Evolutionary conservation across 1,140 invertebrate genomes (phyloP).

Genomic region (Harlomillsia oculata): DNA sequence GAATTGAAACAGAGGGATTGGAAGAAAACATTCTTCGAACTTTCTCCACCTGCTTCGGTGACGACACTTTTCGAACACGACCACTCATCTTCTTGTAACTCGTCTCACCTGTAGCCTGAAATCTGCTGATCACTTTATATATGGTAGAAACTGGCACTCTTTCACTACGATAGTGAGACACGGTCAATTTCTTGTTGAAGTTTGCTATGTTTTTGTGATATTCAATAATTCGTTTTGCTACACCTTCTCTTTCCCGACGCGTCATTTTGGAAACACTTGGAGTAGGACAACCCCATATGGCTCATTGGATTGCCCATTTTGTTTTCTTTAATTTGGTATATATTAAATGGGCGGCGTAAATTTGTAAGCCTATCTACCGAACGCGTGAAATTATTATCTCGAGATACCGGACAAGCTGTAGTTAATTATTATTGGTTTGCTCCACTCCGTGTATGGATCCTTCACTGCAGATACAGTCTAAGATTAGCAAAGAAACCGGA

Average conservation of each 20-base stretch:
- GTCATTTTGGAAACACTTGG: background rate
- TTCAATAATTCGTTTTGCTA: background rate
- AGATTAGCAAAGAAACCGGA: no score
- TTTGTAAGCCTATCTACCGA: no score
- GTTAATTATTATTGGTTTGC: no score
- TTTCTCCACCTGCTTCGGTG: background rate
- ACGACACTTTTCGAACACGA: background rate
- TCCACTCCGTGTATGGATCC: no score
- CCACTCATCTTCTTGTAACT: background rate
- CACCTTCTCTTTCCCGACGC: background rate
- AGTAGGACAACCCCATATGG: no score
- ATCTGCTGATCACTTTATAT: background rate
- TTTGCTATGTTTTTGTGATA: background rate
- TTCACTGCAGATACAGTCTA: no score
- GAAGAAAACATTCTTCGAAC: background rate
- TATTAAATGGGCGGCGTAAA: no score
- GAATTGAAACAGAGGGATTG: background rate
- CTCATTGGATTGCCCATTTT: no score
- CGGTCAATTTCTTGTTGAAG: background rate
- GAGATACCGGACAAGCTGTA: no score
- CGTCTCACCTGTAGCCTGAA: background rate
- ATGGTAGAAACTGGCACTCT: background rate
- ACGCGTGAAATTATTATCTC: no score
- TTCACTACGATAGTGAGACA: background rate
- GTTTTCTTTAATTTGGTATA: no score